Conservation (phyloP, 2,888 invertebrate genomes). For the Drosophila merina region DNA sequence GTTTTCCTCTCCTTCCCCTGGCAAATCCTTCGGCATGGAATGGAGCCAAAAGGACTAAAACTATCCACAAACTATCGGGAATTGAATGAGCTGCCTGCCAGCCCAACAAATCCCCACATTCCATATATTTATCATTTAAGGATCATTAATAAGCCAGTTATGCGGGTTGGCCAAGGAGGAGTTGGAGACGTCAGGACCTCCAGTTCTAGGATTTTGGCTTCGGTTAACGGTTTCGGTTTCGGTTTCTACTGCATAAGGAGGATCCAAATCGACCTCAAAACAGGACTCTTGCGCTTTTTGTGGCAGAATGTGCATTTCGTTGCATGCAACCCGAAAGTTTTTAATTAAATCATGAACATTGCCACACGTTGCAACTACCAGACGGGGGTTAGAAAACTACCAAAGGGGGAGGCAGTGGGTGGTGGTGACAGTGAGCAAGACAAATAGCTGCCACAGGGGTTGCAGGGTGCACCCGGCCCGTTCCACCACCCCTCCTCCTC, state of each 20-base stretch:
- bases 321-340: slow-evolving; percentile 49
- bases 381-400: slow-evolving; percentile 2
- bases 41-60: slow-evolving; percentile 5
- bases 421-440: slow-evolving; percentile 44
- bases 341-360: slow-evolving; percentile 71
- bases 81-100: slow-evolving; percentile 17
- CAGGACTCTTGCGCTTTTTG: slow-evolving; percentile 11
- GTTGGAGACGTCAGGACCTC: no score
- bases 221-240: no score
- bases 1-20: slow-evolving; percentile 3
- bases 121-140: slow-evolving; percentile 31
- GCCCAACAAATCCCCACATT: slow-evolving; percentile 7
- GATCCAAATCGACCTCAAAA: neutral
- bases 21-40: neutral
- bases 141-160: slow-evolving; percentile 35
- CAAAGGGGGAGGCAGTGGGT: neutral
- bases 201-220: no score
- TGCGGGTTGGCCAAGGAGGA: slow-evolving; percentile 11
- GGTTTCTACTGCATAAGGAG: no score
- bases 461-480: neutral
- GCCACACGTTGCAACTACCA: slow-evolving; percentile 19
- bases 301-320: slow-evolving; percentile 42
- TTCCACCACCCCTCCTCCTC: neutral
- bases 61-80: slow-evolving; percentile 17
- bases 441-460: slow-evolving; percentile 31